These are phyloP conservation scores for Geotrypetes seraphini DNA, from an alignment of 2,797 vertebrate genomes.

Conservation along the genomic window DNA sequence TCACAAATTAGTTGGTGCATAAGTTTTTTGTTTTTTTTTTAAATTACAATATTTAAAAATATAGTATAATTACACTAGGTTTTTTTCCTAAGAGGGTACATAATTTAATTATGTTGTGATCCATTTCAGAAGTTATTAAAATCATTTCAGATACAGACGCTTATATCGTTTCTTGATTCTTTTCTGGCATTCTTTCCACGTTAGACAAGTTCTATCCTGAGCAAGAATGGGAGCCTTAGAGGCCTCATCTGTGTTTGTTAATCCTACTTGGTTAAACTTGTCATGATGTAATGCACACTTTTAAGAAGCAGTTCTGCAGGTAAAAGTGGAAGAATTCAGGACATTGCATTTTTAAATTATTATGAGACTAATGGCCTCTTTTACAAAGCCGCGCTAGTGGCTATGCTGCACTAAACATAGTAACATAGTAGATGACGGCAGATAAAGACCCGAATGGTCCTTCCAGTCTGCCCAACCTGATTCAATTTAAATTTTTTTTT, in stretches of 20 bases:
- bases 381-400: too few species aligned
- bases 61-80: not conserved
- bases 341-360: not conserved
- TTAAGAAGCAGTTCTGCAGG: slow-evolving; percentile 6
- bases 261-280: slow-evolving; percentile 40
- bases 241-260: slow-evolving; percentile 29
- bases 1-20: slow-evolving; percentile 2
- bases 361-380: not conserved
- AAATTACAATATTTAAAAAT: not conserved
- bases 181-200: slow-evolving; percentile 23
- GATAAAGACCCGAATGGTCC: too few species aligned
- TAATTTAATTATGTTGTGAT: slow-evolving; percentile 3
- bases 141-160: slow-evolving; percentile 18
- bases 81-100: slow-evolving; percentile 1
- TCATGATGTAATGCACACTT: slow-evolving; percentile 15
- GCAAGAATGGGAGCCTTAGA: slow-evolving; percentile 30
- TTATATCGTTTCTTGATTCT: slow-evolving; percentile 7
- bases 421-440: too few species aligned
- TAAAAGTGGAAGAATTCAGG: slow-evolving; percentile 2
- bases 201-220: slow-evolving; percentile 45
- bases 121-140: slow-evolving; percentile 5
- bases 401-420: too few species aligned
- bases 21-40: too few species aligned
- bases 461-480: too few species aligned
- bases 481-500: too few species aligned